phyloP scores from a whole-genome alignment of 2,113 vertebrate genomes.

The Corythaixoides concolor region DNA sequence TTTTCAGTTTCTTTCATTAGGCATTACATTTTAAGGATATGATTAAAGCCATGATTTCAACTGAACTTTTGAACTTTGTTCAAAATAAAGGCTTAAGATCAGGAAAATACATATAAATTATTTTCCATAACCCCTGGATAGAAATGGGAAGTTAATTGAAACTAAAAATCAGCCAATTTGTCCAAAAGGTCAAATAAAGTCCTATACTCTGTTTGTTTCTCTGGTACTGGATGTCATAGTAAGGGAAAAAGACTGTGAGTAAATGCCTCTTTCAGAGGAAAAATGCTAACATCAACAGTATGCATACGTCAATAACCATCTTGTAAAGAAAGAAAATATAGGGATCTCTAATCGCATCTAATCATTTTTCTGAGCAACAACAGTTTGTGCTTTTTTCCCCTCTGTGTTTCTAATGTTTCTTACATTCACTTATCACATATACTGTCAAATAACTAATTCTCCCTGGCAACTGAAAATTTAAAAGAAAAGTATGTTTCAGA shows the following conservation, averaged over 20 bases:
- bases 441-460: background rate
- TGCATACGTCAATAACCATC: background rate
- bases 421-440: background rate
- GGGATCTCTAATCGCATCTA: background rate
- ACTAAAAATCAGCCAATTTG: background rate
- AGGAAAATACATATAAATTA: background rate
- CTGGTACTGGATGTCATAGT: background rate
- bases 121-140: background rate
- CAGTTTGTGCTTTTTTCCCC: no score
- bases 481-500: background rate
- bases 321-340: background rate
- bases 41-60: background rate
- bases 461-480: background rate
- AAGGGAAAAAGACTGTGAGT: background rate
- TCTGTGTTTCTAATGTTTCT: background rate
- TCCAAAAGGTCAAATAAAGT: background rate
- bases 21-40: background rate
- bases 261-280: background rate
- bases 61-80: background rate
- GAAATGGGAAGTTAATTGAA: background rate
- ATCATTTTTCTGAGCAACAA: background rate
- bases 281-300: slow-evolving; percentile 9
- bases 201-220: background rate
- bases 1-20: background rate
- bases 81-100: background rate